phyloP scores from a whole-genome alignment of 2,888 invertebrate species.

The Sylvicola cinctus region DNA sequence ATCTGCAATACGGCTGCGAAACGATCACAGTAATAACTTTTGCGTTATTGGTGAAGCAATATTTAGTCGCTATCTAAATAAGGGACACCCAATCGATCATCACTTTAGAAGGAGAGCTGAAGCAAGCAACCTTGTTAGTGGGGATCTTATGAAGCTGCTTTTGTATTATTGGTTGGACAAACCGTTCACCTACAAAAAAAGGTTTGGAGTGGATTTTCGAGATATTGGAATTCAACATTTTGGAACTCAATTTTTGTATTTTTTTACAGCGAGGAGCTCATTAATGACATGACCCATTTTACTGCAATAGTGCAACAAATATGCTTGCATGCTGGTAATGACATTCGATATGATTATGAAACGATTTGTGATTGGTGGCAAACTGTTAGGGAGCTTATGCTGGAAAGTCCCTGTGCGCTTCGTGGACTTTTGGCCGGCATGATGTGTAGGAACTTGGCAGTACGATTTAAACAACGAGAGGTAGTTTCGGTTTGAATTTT shows the following conservation, averaged over 20 bases:
- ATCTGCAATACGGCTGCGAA: conserved; percentile 19
- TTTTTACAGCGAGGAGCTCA: conserved; percentile 18
- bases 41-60: conserved; percentile 14
- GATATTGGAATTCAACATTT: no score
- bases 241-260: background rate
- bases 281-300: conserved; percentile 43
- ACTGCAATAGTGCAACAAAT: conserved; percentile 41
- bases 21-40: conserved; percentile 16
- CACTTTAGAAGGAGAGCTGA: conserved; percentile 5
- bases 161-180: conserved; percentile 50
- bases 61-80: conserved; percentile 19
- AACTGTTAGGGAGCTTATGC: conserved; percentile 45
- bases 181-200: conserved; percentile 25
- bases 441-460: conserved; percentile 57
- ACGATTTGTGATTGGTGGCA: conserved; percentile 68
- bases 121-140: conserved; percentile 20
- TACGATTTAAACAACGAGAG: conserved; percentile 15
- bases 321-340: conserved; percentile 39
- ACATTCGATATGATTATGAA: conserved; percentile 41
- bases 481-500: conserved; percentile 8
- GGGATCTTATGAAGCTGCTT: conserved; percentile 47
- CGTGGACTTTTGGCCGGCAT: conserved; percentile 65
- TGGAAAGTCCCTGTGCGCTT: conserved; percentile 52
- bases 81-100: conserved; percentile 16
- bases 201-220: conserved; percentile 10